These are phyloP conservation scores for Orchesellides sinensis DNA, from an alignment of 2,888 invertebrate genomes.

Conservation along the genomic window DNA sequence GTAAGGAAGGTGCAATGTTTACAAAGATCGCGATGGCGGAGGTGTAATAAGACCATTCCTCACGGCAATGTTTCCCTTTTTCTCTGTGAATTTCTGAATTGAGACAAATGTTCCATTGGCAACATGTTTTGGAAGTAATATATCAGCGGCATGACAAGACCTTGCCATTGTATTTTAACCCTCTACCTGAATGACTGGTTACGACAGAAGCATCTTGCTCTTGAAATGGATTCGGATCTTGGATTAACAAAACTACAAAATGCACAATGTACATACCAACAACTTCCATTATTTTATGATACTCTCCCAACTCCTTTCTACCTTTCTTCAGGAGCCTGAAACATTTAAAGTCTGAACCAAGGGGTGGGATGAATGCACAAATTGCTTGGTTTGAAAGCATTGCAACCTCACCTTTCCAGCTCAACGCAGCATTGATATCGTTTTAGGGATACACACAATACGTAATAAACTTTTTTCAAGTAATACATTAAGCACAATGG, in stretches of 20 bases:
- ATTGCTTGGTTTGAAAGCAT: slow-evolving; percentile 42
- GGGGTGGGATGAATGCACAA: slow-evolving; percentile 47
- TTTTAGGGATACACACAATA: neutral
- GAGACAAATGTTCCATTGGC: slow-evolving; percentile 66
- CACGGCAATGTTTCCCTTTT: slow-evolving; percentile 4
- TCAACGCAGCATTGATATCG: neutral
- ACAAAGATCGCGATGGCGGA: neutral
- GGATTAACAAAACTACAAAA: slow-evolving; percentile 29
- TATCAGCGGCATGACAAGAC: slow-evolving; percentile 62
- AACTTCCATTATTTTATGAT: slow-evolving; percentile 35
- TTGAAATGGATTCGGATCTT: slow-evolving; percentile 30
- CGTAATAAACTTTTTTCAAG: neutral
- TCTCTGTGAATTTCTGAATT: slow-evolving; percentile 62
- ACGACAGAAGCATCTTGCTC: neutral
- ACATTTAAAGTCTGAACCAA: neutral
- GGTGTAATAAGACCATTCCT: slow-evolving; percentile 32
- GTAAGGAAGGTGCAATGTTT: neutral
- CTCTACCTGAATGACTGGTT: slow-evolving; percentile 55
- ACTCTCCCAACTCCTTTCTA: neutral
- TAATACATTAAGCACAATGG: neutral
- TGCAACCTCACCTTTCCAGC: slow-evolving; percentile 1
- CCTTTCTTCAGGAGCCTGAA: no score
- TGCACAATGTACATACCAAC: slow-evolving; percentile 29
- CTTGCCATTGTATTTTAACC: slow-evolving; percentile 34
- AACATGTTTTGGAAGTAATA: slow-evolving; percentile 59